A percentile compares a stretch with the other conserved stretches of the same genome.
Conservation (phyloP, 2,888 invertebrate genomes). For the Andrena marginata region DNA sequence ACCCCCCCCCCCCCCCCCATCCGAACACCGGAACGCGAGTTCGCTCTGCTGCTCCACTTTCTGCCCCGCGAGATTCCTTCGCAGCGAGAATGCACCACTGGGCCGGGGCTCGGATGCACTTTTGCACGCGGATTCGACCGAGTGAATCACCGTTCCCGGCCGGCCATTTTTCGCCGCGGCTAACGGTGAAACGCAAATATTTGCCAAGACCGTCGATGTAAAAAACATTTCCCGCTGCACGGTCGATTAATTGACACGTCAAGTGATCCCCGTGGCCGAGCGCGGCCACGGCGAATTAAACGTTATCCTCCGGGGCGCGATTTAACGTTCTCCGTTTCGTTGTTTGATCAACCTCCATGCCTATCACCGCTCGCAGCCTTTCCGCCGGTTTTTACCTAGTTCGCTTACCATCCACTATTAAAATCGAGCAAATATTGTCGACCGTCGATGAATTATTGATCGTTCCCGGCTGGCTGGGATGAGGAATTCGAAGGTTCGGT, state of each 20-base stretch:
- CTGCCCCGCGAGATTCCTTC: slow-evolving; percentile 54
- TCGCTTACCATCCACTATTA: background rate
- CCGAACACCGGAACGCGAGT: slow-evolving; percentile 12
- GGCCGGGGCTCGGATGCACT: slow-evolving; percentile 26
- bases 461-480: background rate
- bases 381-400: background rate
- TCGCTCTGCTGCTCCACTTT: slow-evolving; percentile 63
- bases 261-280: slow-evolving; percentile 29
- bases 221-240: slow-evolving; percentile 12
- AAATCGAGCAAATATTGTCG: background rate
- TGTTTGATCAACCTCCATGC: background rate
- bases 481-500: background rate
- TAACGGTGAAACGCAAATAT: slow-evolving; percentile 56
- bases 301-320: slow-evolving; percentile 10
- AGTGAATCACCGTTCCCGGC: slow-evolving; percentile 22
- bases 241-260: slow-evolving; percentile 44
- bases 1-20: too few species aligned
- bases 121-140: slow-evolving; percentile 30
- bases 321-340: slow-evolving; percentile 9
- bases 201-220: slow-evolving; percentile 30
- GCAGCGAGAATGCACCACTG: slow-evolving; percentile 31
- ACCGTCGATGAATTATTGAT: too few species aligned
- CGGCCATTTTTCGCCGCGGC: slow-evolving; percentile 43
- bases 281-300: slow-evolving; percentile 25
- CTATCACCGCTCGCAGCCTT: background rate